Conservation (phyloP, 2,888 invertebrate species). For the Ochropleura plecta region DNA sequence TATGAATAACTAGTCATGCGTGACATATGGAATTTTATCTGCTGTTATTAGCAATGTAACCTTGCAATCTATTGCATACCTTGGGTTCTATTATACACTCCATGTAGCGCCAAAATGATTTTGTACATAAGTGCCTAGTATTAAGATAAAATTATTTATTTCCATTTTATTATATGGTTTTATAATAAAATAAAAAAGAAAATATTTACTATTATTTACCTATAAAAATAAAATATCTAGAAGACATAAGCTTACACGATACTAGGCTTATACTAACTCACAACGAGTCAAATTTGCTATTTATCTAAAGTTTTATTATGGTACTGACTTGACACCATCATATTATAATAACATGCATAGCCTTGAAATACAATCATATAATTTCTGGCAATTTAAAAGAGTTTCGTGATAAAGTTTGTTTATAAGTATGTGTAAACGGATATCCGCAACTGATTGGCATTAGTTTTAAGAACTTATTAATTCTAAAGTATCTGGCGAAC, state of each 20-base stretch:
- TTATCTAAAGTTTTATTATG: background rate
- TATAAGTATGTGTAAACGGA: background rate
- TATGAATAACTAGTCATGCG: conserved; percentile 80
- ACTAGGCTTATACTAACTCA: conserved; percentile 1
- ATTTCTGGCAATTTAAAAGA: background rate
- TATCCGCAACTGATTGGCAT: background rate
- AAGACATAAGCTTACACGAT: background rate
- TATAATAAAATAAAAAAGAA: conserved; percentile 83
- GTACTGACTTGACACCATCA: background rate
- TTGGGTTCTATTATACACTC: conserved; percentile 75
- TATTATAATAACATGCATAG: background rate
- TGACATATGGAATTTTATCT: conserved; percentile 73
- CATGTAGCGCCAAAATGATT: conserved; percentile 85
- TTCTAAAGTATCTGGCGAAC: background rate
- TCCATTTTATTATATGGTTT: conserved; percentile 87
- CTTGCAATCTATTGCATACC: conserved; percentile 58
- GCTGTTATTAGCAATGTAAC: conserved; percentile 62
- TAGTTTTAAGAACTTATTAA: background rate
- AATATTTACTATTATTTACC: conserved; percentile 49
- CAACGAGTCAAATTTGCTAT: background rate
- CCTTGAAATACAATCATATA: background rate
- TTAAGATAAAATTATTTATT: conserved; percentile 86
- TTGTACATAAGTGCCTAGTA: conserved; percentile 86
- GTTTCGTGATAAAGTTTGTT: background rate
- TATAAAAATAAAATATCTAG: background rate